These are phyloP conservation scores for Melierax canorus DNA, from an alignment of 2,113 vertebrate genomes.

Conservation along the genomic window DNA sequence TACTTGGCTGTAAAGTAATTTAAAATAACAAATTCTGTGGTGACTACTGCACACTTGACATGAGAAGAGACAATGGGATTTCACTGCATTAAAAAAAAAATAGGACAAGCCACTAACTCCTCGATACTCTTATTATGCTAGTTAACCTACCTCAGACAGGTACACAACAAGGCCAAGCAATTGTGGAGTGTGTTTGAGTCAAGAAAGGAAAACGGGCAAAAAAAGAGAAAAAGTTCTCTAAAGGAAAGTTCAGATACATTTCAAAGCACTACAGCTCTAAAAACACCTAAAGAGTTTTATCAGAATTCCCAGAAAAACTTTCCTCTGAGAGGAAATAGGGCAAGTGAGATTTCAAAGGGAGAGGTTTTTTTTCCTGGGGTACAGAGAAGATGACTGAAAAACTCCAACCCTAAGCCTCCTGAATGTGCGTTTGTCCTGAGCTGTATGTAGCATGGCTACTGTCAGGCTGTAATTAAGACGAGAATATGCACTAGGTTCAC, in stretches of 20 bases:
- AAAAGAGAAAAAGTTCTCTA: background rate
- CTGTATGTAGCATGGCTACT: background rate
- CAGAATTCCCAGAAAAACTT: constrained; percentile 28
- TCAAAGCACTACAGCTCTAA: constrained; percentile 19
- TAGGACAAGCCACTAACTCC: background rate
- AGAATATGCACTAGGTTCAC: constrained; percentile 41
- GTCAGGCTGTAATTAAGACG: constrained; percentile 35
- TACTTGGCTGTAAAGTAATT: background rate
- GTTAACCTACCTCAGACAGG: background rate
- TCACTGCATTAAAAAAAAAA: background rate
- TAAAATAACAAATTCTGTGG: background rate
- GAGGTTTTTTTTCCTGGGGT: background rate
- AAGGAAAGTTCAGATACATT: constrained; percentile 29
- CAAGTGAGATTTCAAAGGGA: constrained; percentile 45
- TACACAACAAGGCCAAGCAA: constrained; percentile 13
- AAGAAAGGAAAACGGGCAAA: background rate
- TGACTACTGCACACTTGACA: background rate
- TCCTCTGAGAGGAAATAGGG: constrained; percentile 46
- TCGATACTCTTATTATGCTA: background rate
- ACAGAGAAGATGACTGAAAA: constrained; percentile 6
- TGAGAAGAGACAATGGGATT: background rate
- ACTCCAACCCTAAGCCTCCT: background rate
- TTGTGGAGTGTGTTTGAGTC: background rate
- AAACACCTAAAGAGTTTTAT: constrained; percentile 44
- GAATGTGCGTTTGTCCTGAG: background rate